These are phyloP conservation scores for Upupa epops DNA, from an alignment of 2,113 vertebrate species.

Conservation along the genomic window DNA sequence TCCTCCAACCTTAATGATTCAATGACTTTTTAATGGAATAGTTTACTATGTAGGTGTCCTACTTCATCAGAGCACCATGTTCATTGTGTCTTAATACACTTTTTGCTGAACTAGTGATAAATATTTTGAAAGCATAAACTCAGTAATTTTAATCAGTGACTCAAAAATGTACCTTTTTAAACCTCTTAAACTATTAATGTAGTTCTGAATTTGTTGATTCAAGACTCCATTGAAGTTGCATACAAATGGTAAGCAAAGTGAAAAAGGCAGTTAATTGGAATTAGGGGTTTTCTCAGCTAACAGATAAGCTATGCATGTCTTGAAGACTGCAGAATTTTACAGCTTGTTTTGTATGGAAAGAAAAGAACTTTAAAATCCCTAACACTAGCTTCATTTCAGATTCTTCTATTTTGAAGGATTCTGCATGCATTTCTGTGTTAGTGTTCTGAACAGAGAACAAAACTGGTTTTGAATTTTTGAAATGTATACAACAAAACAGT, in stretches of 20 bases:
- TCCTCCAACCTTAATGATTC: too few relatives aligned
- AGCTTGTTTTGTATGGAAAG: not conserved
- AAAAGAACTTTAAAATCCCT: not conserved
- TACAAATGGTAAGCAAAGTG: not conserved
- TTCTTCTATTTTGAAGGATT: not conserved
- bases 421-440: not conserved
- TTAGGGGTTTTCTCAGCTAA: not conserved
- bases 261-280: not conserved
- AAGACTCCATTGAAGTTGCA: too few relatives aligned
- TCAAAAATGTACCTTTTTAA: not conserved
- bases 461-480: too few relatives aligned
- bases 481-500: not conserved
- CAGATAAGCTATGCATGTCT: not conserved
- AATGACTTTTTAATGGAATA: not conserved
- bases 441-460: not conserved
- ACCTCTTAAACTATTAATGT: not conserved
- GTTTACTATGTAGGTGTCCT: not conserved
- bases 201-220: not conserved
- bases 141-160: not conserved
- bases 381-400: not conserved
- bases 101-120: not conserved
- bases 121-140: not conserved
- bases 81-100: not conserved
- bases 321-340: not conserved
- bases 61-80: not conserved